Evolutionary conservation across 2,113 vertebrate genomes (phyloP).

Genomic region (Bungarus multicinctus): DNA sequence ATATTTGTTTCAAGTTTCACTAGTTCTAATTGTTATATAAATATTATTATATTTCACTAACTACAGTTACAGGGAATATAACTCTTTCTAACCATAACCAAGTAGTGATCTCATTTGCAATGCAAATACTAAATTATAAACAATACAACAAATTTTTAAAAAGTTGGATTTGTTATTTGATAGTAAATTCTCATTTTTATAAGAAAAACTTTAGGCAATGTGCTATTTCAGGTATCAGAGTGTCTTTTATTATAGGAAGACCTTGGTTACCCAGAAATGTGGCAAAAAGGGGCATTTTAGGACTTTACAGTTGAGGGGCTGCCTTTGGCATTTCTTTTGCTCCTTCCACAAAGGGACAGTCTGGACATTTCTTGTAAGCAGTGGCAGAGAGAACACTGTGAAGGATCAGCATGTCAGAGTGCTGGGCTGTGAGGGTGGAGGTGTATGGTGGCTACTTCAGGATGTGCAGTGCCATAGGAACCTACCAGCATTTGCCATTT

Average conservation of each 20-base stretch:
- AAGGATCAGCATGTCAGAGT: background rate
- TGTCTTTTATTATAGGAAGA: background rate
- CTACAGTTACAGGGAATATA: background rate
- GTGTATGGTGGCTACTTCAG: background rate
- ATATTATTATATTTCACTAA: background rate
- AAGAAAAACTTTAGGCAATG: background rate
- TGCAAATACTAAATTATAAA: slow-evolving; percentile 3
- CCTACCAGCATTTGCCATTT: background rate
- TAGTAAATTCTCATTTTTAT: background rate
- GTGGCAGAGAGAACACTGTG: background rate
- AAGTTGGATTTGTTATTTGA: background rate
- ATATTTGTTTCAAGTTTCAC: slow-evolving; percentile 1
- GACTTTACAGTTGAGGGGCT: background rate
- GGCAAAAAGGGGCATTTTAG: background rate
- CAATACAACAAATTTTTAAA: background rate
- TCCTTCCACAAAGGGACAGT: background rate
- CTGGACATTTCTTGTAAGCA: background rate
- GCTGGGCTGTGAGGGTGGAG: background rate
- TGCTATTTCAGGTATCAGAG: background rate
- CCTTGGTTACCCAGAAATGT: background rate
- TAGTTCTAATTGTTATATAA: background rate
- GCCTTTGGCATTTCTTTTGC: background rate
- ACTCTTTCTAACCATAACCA: background rate
- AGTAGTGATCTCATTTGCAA: background rate
- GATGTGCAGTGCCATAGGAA: background rate